Percentiles rank a stretch among this genome's conserved stretches.
Conservation (phyloP, 2,888 invertebrate species). For the Yponomeuta malinellus region DNA sequence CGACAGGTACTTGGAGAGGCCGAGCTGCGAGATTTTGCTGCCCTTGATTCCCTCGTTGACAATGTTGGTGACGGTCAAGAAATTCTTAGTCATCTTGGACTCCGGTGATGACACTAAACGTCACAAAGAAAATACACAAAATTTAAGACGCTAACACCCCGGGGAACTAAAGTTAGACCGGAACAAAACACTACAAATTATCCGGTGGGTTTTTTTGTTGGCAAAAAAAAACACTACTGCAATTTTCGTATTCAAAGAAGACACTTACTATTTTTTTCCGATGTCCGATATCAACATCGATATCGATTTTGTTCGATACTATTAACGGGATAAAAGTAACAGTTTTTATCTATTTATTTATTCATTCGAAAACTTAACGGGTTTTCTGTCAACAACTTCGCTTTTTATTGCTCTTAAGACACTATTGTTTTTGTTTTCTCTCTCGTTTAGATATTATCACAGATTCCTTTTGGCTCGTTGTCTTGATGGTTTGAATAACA, state of each 20-base stretch:
- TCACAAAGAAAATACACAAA: slow-evolving; percentile 30
- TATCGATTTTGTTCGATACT: slow-evolving; percentile 38
- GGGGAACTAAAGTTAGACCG: slow-evolving; percentile 16
- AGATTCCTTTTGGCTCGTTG: slow-evolving; percentile 47
- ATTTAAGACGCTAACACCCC: slow-evolving; percentile 25
- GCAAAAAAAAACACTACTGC: not conserved
- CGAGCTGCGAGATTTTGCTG: slow-evolving; percentile 83
- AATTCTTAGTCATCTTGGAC: slow-evolving; percentile 74
- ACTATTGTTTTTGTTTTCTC: slow-evolving; percentile 32
- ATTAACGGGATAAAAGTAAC: slow-evolving; percentile 59
- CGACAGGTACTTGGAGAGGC: slow-evolving; percentile 83
- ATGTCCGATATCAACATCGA: slow-evolving; percentile 63
- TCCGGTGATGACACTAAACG: slow-evolving; percentile 62
- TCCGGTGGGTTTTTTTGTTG: slow-evolving; percentile 7
- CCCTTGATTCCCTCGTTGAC: slow-evolving; percentile 86
- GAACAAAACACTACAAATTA: slow-evolving; percentile 23
- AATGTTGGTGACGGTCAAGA: slow-evolving; percentile 75
- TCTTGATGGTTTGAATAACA: slow-evolving; percentile 27
- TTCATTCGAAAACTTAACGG: slow-evolving; percentile 17
- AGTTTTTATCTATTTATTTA: slow-evolving; percentile 22
- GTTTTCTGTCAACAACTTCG: slow-evolving; percentile 8
- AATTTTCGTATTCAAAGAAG: slow-evolving; percentile 9
- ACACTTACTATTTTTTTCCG: slow-evolving; percentile 63
- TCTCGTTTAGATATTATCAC: slow-evolving; percentile 45
- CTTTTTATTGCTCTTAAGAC: slow-evolving; percentile 24